Evolutionary conservation across 2,797 vertebrate species (phyloP).

Genomic region (Protosalanx chinensis): DNA sequence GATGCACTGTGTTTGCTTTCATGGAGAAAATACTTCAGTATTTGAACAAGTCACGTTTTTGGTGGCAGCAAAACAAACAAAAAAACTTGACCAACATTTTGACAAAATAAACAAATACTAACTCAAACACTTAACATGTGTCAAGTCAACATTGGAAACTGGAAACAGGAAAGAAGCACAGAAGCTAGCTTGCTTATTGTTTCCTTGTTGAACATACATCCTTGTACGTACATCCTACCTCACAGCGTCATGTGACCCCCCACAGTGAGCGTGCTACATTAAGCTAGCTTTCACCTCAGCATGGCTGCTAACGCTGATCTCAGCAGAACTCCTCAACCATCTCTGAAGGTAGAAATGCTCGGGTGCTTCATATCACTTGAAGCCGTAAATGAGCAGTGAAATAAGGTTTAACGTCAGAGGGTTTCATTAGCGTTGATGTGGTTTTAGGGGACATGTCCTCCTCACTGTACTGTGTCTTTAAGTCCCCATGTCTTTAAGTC

Average conservation of each 20-base stretch:
- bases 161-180: neutral
- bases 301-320: no score
- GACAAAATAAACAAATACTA: neutral
- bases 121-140: neutral
- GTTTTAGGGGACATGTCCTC: no score
- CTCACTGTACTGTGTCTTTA: no score
- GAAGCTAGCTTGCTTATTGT: neutral
- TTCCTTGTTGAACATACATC: neutral
- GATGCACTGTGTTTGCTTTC: neutral
- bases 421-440: no score
- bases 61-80: neutral
- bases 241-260: neutral
- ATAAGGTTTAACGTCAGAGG: conserved; percentile 35
- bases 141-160: neutral
- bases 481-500: no score
- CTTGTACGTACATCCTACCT: neutral
- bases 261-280: neutral
- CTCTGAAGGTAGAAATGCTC: neutral
- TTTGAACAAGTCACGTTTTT: neutral
- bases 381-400: conserved; percentile 31
- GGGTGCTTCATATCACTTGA: conserved; percentile 6
- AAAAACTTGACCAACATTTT: no score
- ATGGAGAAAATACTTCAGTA: neutral
- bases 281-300: no score
- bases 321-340: neutral